Conservation (phyloP, 2,113 vertebrate genomes). For the Tupaia chinensis region DNA sequence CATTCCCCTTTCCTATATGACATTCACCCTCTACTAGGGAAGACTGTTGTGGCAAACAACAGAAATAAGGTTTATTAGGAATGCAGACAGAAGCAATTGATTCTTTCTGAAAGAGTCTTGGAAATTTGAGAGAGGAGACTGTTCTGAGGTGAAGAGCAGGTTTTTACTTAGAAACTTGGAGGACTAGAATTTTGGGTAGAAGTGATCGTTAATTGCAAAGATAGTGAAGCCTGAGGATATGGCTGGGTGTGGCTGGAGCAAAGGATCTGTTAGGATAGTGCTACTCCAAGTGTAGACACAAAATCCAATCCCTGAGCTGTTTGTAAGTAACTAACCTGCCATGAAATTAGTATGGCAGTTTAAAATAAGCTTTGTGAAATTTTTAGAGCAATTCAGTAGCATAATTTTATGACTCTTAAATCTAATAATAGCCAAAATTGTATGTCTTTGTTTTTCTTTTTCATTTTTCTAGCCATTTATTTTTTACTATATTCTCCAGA, state of each 20-base stretch:
- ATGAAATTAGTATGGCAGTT: neutral
- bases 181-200: neutral
- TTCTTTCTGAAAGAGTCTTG: neutral
- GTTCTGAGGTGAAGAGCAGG: neutral
- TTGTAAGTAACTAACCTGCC: too few species aligned
- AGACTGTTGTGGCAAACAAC: neutral
- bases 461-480: slow-evolving; percentile 3
- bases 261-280: neutral
- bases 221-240: neutral
- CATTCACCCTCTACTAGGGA: neutral
- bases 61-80: neutral
- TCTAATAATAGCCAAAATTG: neutral
- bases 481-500: slow-evolving; percentile 27
- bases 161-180: neutral
- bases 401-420: slow-evolving; percentile 13
- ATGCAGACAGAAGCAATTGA: neutral
- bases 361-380: neutral
- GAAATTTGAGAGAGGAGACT: neutral
- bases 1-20: neutral
- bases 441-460: neutral
- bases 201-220: neutral
- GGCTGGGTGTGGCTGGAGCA: neutral
- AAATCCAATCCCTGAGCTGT: fast-evolving
- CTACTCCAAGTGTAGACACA: too few species aligned
- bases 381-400: neutral